Base-by-base conservation (phyloP, 2,797 vertebrate genomes). In the Diplodus sargus region DNA sequence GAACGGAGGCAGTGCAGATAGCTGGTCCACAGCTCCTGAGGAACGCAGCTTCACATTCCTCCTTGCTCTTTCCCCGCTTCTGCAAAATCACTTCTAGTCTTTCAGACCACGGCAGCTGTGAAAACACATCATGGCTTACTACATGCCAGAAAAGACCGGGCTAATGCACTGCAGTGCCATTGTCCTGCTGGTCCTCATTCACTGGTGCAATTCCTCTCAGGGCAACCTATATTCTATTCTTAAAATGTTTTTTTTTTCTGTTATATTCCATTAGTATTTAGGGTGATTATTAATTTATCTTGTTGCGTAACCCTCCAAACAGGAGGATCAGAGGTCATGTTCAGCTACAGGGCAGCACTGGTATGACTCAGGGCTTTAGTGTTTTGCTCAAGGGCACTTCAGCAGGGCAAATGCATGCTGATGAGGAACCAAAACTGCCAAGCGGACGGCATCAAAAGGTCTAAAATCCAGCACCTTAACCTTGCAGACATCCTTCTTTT, bases 11-110 rank as follows among this genome's bases (percentile, higher is more conserved):
- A 60, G 81, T 65, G 76, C 81, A 72, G 86, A 88, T 78, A 85
- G 73, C 88, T 90, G 91, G 81, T 91, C 87, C 86, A 91, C 72
- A 82, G 82, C 89, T 92, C 79, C 79, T 70, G 62, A 89, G 88
- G 90, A 94, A 91, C 88, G 79, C 80, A 62, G 87, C 83, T 82
- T 93, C 89, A 89, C 86, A 93, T 94, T 91, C 91, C 91, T 89
- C 57, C 71, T 79, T 82, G 42, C 83, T 81, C 74, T 80, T 85
- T 89, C 70, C 75, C 81, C 49, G 77, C 84, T 87, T 89, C 79
- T 89, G 87, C 75, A 84, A 87, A 93, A 87, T 89, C 89, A 84
- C 85, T 76, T 81, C 73, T 87, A 53, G 77, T 83, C 83, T 86
- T 86, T 90, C 83, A 91, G 84, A 86, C 51, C 78, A 51, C 60